phyloP scores from a whole-genome alignment of 1,140 invertebrate genomes.

The Pararge aegeria region DNA sequence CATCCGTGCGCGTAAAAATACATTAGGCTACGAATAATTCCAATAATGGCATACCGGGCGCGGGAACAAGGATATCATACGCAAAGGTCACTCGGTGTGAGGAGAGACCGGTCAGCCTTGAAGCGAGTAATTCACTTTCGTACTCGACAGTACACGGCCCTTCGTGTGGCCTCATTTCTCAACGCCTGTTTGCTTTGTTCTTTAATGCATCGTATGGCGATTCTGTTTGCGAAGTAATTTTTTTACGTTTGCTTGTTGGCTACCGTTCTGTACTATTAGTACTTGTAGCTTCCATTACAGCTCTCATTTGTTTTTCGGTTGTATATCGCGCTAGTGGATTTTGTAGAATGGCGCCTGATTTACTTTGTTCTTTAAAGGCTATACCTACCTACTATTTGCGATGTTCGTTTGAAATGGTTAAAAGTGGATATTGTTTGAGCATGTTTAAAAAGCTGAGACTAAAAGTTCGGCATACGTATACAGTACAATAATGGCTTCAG shows the following conservation, averaged over 20 bases:
- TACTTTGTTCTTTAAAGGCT: too few species aligned
- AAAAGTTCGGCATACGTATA: too few species aligned
- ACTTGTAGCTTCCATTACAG: background rate
- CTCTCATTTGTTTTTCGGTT: background rate
- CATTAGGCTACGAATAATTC: background rate
- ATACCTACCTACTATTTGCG: too few species aligned
- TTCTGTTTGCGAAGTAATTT: conserved; percentile 21
- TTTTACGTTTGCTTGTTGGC: conserved; percentile 19
- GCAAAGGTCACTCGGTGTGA: conserved; percentile 74
- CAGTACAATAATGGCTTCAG: too few species aligned
- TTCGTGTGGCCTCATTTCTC: conserved; percentile 72
- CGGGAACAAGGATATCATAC: conserved; percentile 73
- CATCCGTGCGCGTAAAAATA: background rate
- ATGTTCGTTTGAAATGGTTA: too few species aligned
- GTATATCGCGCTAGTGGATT: too few species aligned
- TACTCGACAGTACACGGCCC: conserved; percentile 61
- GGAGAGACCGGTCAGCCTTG: conserved; percentile 76
- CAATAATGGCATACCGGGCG: conserved; percentile 38
- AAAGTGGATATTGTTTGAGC: too few species aligned
- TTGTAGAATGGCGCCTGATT: too few species aligned
- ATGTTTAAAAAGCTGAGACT: too few species aligned
- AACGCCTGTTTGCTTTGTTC: conserved; percentile 61
- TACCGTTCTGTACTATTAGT: conserved; percentile 9
- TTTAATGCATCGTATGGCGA: conserved; percentile 33
- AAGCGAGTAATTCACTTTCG: conserved; percentile 71